Conservation (phyloP, 2,797 vertebrate species). For the Eospalax fontanierii region DNA sequence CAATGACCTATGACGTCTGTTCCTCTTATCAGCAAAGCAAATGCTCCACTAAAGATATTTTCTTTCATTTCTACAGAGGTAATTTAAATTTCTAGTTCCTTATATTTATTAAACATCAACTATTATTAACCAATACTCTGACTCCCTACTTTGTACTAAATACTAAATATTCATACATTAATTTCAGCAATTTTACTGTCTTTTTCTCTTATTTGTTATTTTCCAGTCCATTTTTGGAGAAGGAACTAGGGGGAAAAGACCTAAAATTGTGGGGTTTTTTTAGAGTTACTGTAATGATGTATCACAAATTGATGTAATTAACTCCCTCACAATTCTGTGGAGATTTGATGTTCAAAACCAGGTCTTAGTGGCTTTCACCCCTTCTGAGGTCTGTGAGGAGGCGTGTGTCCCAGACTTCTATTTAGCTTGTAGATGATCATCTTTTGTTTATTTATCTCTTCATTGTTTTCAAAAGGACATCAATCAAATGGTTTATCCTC, state of each 20-base stretch:
- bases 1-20: not conserved
- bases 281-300: not conserved
- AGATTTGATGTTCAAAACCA: not conserved
- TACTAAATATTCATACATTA: not conserved
- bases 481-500: too few species aligned
- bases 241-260: not conserved
- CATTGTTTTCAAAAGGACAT: not conserved
- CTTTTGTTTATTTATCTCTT: not conserved
- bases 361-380: accelerated
- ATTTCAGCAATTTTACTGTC: not conserved
- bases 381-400: not conserved
- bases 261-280: not conserved
- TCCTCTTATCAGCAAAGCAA: not conserved
- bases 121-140: not conserved
- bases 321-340: not conserved
- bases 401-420: not conserved
- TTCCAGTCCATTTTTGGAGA: not conserved
- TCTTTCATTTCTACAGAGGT: not conserved
- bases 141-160: not conserved
- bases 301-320: too few species aligned
- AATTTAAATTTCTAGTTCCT: not conserved
- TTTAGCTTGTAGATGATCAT: not conserved
- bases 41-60: not conserved
- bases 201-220: not conserved
- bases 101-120: not conserved